These are phyloP conservation scores for Gymnodraco acuticeps DNA, from an alignment of 2,797 vertebrate species.

Conservation along the genomic window DNA sequence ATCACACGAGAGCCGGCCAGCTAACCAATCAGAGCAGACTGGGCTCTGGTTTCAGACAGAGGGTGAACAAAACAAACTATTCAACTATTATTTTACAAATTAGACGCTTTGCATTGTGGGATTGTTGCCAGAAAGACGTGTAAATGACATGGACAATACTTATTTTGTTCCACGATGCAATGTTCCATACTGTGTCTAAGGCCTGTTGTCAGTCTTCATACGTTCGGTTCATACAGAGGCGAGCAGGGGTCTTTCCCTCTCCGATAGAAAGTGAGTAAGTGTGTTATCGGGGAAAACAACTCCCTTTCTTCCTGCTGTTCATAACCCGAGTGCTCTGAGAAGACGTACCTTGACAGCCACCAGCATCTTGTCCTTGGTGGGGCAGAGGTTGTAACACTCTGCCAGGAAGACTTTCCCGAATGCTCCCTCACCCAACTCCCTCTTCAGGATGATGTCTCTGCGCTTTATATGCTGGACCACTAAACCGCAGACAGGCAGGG, in stretches of 20 bases:
- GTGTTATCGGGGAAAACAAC: not conserved
- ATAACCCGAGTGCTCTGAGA: not conserved
- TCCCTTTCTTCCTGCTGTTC: not conserved
- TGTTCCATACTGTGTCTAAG: no score
- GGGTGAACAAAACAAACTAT: no score
- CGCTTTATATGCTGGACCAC: slow-evolving; percentile 98
- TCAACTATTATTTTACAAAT: no score
- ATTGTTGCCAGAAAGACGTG: no score
- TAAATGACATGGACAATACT: no score
- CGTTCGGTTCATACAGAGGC: no score
- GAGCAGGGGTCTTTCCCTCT: not conserved
- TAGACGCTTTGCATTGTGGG: no score
- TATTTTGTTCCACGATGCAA: no score
- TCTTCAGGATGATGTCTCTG: slow-evolving; percentile 96
- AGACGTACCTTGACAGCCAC: slow-evolving; percentile 95
- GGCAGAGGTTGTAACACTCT: slow-evolving; percentile 98
- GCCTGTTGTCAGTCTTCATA: not conserved
- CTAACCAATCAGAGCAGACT: no score
- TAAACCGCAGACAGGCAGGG: slow-evolving; percentile 43
- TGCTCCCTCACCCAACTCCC: slow-evolving; percentile 96
- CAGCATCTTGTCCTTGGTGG: slow-evolving; percentile 97
- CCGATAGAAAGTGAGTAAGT: not conserved
- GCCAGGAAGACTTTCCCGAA: slow-evolving; percentile 99
- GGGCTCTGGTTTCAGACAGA: no score
- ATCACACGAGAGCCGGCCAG: no score